phyloP scores from a whole-genome alignment of 2,888 invertebrate species.

The Caenorhabditis doughertyi region DNA sequence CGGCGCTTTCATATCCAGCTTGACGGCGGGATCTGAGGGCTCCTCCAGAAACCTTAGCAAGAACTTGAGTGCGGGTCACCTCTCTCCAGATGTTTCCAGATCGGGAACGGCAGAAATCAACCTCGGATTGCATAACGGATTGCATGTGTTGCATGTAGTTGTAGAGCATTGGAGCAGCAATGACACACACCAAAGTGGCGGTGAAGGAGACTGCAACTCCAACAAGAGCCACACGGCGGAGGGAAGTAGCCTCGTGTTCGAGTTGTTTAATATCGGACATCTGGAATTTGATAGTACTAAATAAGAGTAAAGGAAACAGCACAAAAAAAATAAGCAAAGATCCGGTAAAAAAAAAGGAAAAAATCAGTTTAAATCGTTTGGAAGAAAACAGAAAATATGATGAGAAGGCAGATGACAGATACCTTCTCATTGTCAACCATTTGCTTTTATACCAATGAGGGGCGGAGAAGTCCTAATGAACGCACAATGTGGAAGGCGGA shows the following conservation, averaged over 20 bases:
- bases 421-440: background rate
- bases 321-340: background rate
- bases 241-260: constrained; percentile 71
- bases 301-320: background rate
- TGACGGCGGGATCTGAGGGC: constrained; percentile 72
- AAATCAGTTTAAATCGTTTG: background rate
- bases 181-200: constrained; percentile 73
- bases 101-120: constrained; percentile 76
- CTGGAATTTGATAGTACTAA: constrained; percentile 11
- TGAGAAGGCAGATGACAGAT: constrained; percentile 25
- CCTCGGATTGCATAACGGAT: constrained; percentile 72
- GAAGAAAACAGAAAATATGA: constrained; percentile 1
- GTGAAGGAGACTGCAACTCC: constrained; percentile 75
- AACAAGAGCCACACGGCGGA: constrained; percentile 73
- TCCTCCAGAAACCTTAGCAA: constrained; percentile 75
- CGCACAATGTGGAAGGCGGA: constrained; percentile 50
- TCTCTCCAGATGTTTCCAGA: constrained; percentile 77
- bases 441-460: constrained; percentile 56
- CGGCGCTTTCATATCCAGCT: constrained; percentile 73
- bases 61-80: constrained; percentile 75
- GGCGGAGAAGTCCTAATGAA: constrained; percentile 59
- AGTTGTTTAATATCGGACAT: constrained; percentile 70
- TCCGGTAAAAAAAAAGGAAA: background rate
- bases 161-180: constrained; percentile 76
- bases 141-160: constrained; percentile 81